Evolutionary conservation across 2,888 invertebrate genomes (phyloP).

Genomic region (Pteria penguin): DNA sequence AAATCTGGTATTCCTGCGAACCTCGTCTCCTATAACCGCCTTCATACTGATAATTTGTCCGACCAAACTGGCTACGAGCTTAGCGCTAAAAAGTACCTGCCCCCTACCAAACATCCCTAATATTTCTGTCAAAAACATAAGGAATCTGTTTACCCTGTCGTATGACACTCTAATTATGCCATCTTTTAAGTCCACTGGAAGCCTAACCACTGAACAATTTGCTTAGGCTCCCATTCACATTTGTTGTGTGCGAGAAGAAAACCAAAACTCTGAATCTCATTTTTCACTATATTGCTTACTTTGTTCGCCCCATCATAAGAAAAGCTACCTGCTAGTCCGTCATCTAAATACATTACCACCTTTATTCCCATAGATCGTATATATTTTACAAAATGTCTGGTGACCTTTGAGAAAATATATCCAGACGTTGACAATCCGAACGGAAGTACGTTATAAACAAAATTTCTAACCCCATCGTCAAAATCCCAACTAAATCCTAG

Average conservation of each 20-base stretch:
- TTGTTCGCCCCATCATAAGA: neutral
- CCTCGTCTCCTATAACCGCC: constrained; percentile 11
- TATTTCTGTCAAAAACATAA: no score
- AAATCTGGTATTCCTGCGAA: constrained; percentile 11
- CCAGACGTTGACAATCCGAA: no score
- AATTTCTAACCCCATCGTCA: no score
- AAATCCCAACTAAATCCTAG: no score
- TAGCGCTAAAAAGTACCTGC: neutral
- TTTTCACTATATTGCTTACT: neutral
- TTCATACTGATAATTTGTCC: constrained; percentile 30
- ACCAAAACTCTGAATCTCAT: neutral
- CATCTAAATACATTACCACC: no score
- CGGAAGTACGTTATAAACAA: constrained; percentile 28
- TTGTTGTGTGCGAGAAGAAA: neutral
- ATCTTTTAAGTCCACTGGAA: neutral
- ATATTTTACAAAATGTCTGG: no score
- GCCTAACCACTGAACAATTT: neutral
- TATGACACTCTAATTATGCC: neutral
- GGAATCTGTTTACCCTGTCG: no score
- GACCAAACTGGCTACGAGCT: constrained; percentile 5
- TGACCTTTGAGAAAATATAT: no score
- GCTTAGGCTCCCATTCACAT: neutral
- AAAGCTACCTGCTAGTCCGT: no score
- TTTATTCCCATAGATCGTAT: constrained; percentile 20
- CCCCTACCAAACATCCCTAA: no score